phyloP scores from a whole-genome alignment of 2,797 vertebrate species.

The Zalophus californianus region DNA sequence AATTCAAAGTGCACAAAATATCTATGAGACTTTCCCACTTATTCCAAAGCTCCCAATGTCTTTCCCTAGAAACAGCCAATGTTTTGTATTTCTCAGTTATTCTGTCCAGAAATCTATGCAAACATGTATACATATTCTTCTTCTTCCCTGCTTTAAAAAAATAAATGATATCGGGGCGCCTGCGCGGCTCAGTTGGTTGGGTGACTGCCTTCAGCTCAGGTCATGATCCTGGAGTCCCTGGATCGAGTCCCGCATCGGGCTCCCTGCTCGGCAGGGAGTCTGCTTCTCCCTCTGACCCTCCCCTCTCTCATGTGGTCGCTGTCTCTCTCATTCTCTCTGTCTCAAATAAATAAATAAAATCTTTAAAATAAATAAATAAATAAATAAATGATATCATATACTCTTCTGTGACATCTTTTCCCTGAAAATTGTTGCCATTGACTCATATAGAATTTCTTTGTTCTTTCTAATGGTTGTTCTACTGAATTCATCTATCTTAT shows the following conservation, averaged over 20 bases:
- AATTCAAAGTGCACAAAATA: not conserved
- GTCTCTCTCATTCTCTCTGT: too few species aligned
- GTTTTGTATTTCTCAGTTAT: not conserved
- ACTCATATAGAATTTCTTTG: not conserved
- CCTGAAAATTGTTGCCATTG: not conserved
- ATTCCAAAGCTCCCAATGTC: not conserved
- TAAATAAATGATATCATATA: not conserved
- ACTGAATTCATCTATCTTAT: not conserved
- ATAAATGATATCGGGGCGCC: not conserved
- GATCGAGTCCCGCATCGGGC: too few species aligned
- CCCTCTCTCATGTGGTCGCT: too few species aligned
- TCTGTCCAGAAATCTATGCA: not conserved
- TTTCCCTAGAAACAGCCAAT: not conserved
- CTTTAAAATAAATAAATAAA: constrained; percentile 23
- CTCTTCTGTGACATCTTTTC: not conserved
- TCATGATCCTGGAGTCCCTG: too few species aligned
- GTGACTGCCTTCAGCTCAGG: too few species aligned
- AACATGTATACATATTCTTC: not conserved
- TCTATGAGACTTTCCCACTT: not conserved
- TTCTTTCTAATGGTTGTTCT: not conserved
- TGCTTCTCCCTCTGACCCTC: too few species aligned
- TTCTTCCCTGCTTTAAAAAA: not conserved
- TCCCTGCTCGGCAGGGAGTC: too few species aligned
- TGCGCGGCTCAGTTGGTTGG: too few species aligned
- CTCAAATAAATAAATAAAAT: too few species aligned